Evolutionary conservation across 1,140 invertebrate species (phyloP), one percentile per base, ranked within the genome.

Genomic region (Sitophilus oryzae): DNA sequence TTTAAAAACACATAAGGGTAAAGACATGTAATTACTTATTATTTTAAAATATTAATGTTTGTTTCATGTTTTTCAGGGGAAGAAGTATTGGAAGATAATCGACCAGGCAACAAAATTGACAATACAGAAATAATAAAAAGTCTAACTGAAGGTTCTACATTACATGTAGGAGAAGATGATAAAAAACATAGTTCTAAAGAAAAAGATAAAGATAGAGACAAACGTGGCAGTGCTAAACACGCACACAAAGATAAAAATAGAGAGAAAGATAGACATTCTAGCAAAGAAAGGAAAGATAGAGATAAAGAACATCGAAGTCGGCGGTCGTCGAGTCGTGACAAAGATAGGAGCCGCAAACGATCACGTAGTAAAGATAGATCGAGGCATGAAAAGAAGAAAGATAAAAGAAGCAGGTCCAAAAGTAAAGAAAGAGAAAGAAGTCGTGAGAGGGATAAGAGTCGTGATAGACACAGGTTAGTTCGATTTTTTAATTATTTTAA

Each of bases 1-100:
- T 6, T 79, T 92, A 40, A 96, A 96, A 72, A 95, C 91, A 6
- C 92, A 96, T 69, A 96, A 96, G 76, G 93, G 93, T 38, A 91
- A 93, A 72, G 84, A 65, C 82, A 89, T 61, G 1, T 50, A 19
- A 48, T 25, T 49, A 6, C 36, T 21, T 82, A 18, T 46, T 9
- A 2, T 19, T 16, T 41, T 4, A 46, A 16, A 47, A 18, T 23
- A 15, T 18, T 25, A 41, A 19, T 38, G 4, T 50, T 36, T 51
- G 20, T 23, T 53, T 10, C 57, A 36, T 53, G 52, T 46, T 37
- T 30, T 61, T 45, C 44, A 68, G 65, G 66, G 20, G 67, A 69
- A 52, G 66, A 70, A 66, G 64, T 69, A 14, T 62, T 72, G 16
- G 69, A 72, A 62, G 70, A 71, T 30, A 64, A 66, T 53, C 55